Conservation (phyloP, 2,797 vertebrate species). For the Scarus forsteni region DNA sequence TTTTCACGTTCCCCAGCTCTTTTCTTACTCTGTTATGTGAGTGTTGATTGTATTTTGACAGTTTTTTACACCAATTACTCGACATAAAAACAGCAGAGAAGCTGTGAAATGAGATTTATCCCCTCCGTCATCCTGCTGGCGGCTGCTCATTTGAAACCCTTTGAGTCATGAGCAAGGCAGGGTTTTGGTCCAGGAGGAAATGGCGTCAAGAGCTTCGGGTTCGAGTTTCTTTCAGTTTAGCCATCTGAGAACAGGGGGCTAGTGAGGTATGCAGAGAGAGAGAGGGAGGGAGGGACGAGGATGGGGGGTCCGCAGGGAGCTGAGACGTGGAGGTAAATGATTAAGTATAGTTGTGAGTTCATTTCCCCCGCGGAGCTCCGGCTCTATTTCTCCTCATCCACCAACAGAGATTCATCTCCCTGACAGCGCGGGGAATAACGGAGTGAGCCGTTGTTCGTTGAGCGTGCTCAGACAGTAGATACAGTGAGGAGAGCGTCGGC, state of each 20-base stretch:
- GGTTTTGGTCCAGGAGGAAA: background rate
- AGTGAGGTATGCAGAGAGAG: background rate
- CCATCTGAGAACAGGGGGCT: conserved; percentile 8
- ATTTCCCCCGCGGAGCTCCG: conserved; percentile 54
- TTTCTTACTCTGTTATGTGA: background rate
- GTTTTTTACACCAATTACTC: conserved; percentile 2
- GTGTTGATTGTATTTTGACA: background rate
- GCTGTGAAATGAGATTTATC: conserved; percentile 8
- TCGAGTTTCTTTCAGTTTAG: conserved; percentile 18
- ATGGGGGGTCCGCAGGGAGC: background rate
- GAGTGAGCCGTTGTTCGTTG: background rate
- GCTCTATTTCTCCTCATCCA: conserved; percentile 53
- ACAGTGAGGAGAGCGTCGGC: conserved; percentile 24
- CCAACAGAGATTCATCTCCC: conserved; percentile 60
- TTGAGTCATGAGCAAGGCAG: conserved; percentile 20
- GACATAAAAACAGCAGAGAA: background rate
- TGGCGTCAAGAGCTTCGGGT: conserved; percentile 3
- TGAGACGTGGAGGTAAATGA: conserved; percentile 45
- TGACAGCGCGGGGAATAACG: conserved; percentile 32
- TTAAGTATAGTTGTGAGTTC: conserved; percentile 56
- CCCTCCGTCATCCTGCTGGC: background rate
- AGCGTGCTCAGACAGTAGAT: background rate
- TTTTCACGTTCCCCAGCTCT: too few species aligned
- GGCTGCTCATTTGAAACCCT: conserved; percentile 2
- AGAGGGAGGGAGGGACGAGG: background rate